Evolutionary conservation across 2,888 invertebrate species (phyloP), one percentile per base, ranked within the genome.

Genomic region (Sclerodermus sp.): DNA sequence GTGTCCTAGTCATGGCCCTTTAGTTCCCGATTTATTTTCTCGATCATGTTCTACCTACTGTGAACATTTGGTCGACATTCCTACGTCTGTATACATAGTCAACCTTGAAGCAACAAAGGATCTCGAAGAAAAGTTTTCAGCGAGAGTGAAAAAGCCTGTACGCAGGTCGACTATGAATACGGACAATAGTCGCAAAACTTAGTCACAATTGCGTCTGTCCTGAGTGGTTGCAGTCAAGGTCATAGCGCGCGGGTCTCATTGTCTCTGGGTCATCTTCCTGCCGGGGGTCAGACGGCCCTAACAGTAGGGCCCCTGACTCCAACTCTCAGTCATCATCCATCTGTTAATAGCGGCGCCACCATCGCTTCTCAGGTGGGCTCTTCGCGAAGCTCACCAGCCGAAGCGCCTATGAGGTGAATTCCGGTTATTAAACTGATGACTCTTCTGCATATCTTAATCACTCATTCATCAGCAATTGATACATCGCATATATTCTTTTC

Each of bases 221-320:
- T 55, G 53, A 50, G 53, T 58, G 49, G 55, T 67, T 67, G 43
- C 66, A 67, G 67, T 64, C 67, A 68, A 59, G 62, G 57, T 57
- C 68, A 65, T 55, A 62, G 61, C 45, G 59, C 68, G 55, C 66
- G 69, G 60, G 60, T 66, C 59, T 68, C 69, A 49, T 59, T 69
- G 60, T 66, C 69, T 55, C 63, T 69, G 58, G 67, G 67, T 52
- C 68, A 68, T 57, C 67, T 65, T 54, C 56, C 64, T 58, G 58
- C 62, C 56, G 67, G 66, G 53, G 60, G 60, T 48, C 60, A 66
- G 53, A 54, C 64, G 56, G 61, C 59, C 55, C 57, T 62, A 49
- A 59, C 64, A 49, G 68, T 63, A 15, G 53, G 46, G 59, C 63
- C 68, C 57, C 62, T 63, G 55, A 68, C 64, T 57, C 67, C 68